Percentiles rank a stretch among this genome's conserved stretches.
Evolutionary conservation across 2,113 vertebrate species (phyloP).

Genomic region (Hemiprocne comata): DNA sequence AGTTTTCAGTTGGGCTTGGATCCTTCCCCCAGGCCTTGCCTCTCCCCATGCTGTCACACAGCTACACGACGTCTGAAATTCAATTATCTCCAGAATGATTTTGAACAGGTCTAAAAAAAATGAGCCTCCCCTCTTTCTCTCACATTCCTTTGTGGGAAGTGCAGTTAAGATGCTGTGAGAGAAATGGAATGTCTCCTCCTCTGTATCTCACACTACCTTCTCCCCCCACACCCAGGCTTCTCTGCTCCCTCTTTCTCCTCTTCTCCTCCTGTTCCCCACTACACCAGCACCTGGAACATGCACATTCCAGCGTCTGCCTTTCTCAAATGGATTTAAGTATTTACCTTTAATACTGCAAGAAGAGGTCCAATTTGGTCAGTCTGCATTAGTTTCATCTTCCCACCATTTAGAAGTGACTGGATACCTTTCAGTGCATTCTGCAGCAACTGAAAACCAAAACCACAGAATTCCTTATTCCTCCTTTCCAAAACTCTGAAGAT

Average conservation of each 20-base stretch:
- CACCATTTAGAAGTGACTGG: slow-evolving; percentile 88
- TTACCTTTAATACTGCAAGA: slow-evolving; percentile 92
- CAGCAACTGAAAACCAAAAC: slow-evolving; percentile 78
- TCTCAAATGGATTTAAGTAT: not conserved
- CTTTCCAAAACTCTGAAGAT: not conserved
- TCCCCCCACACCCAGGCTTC: fast-evolving
- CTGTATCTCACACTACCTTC: not conserved
- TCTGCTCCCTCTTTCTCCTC: not conserved
- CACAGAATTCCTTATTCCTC: not conserved
- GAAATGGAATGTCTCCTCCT: not conserved
- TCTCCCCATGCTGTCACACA: fast-evolving
- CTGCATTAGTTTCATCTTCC: slow-evolving; percentile 87
- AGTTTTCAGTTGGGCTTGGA: not conserved
- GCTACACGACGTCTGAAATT: not conserved
- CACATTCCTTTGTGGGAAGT: not conserved
- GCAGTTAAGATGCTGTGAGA: not conserved
- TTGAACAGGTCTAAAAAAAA: not conserved
- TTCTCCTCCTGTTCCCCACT: not conserved
- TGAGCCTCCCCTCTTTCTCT: not conserved
- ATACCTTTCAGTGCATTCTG: slow-evolving; percentile 92
- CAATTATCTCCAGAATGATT: not conserved
- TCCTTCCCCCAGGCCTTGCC: not conserved
- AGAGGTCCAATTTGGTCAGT: slow-evolving; percentile 87
- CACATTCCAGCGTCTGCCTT: not conserved
- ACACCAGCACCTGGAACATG: not conserved